Conservation (phyloP, 2,113 vertebrate genomes). For the Sclerurus mexicanus region DNA sequence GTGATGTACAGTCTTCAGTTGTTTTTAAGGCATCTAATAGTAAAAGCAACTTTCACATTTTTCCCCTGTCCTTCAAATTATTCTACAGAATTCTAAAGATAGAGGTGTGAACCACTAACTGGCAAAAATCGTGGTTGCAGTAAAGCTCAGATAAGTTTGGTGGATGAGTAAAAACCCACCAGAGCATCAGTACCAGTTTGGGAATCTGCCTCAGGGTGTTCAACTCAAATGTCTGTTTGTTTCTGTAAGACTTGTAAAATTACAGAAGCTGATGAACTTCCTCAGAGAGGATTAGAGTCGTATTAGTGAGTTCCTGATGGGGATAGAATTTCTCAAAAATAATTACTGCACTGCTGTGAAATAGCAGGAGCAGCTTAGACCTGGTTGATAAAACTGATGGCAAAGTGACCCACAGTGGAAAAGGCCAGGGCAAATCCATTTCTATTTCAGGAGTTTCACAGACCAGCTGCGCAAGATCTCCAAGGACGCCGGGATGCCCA, state of each 20-base stretch:
- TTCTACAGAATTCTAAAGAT: background rate
- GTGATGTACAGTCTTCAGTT: background rate
- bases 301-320: background rate
- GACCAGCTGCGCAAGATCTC: conserved; percentile 98
- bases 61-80: background rate
- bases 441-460: conserved; percentile 87
- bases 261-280: background rate
- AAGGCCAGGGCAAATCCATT: background rate
- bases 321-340: background rate
- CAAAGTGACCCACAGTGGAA: background rate
- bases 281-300: background rate
- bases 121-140: background rate
- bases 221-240: background rate
- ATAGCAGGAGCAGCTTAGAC: background rate
- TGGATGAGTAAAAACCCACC: background rate
- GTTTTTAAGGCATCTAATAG: background rate
- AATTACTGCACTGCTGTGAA: background rate
- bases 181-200: background rate
- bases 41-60: background rate
- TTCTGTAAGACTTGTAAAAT: background rate
- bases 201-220: background rate
- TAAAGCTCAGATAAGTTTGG: background rate
- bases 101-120: background rate
- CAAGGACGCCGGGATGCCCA: conserved; percentile 98
- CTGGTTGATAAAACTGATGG: background rate